These are phyloP conservation scores for Urocolius indicus DNA, from an alignment of 2,113 vertebrate species.

Conservation along the genomic window DNA sequence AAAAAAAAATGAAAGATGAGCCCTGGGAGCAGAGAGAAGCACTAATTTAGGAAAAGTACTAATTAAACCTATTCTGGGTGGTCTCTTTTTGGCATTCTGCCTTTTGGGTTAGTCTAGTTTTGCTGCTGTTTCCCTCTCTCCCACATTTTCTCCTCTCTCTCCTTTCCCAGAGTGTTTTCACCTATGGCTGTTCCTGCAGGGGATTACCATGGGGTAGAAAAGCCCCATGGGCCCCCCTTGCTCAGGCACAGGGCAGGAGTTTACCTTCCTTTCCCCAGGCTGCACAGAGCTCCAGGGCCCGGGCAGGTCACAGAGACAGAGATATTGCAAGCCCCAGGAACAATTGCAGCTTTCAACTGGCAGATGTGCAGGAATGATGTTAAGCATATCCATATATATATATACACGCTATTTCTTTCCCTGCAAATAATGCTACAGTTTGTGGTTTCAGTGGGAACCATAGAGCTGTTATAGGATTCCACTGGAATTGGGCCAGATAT, in stretches of 20 bases:
- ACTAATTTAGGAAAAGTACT: constrained; percentile 22
- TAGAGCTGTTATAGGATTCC: not conserved
- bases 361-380: not conserved
- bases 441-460: not conserved
- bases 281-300: not conserved
- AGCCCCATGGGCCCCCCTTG: not conserved
- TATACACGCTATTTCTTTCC: not conserved
- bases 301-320: not conserved
- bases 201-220: not conserved
- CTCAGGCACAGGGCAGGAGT: not conserved
- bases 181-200: not conserved
- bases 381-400: not conserved
- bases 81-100: not conserved
- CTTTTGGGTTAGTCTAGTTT: constrained; percentile 23
- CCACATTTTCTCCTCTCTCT: not conserved
- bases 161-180: not conserved
- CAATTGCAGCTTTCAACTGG: not conserved
- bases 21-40: not conserved
- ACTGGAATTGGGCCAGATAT: not conserved
- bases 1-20: not conserved
- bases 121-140: not conserved
- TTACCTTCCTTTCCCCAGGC: not conserved
- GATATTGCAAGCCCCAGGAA: not conserved
- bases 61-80: constrained; percentile 47
- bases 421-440: not conserved